Evolutionary conservation across 2,888 invertebrate genomes (phyloP).

Genomic region (Allolobophora icterica): DNA sequence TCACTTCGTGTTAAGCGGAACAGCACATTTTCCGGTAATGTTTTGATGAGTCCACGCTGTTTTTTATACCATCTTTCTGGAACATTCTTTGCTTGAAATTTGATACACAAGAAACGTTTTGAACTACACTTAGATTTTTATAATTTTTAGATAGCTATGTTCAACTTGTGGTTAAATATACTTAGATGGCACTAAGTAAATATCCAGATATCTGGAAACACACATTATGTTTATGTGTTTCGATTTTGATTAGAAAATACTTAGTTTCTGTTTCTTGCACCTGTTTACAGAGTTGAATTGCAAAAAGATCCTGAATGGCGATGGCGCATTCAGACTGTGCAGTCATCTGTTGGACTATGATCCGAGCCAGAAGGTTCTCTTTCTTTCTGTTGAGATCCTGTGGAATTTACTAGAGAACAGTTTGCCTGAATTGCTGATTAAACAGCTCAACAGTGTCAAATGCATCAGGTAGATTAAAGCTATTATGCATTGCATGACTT

Average conservation of each 20-base stretch:
- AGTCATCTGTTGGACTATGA: constrained; percentile 59
- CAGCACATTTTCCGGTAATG: no score
- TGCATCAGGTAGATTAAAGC: constrained; percentile 58
- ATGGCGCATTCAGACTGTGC: constrained; percentile 58
- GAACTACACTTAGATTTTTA: neutral
- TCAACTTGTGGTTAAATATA: neutral
- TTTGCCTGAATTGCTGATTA: constrained; percentile 53
- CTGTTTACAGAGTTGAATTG: constrained; percentile 59
- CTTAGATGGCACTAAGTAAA: neutral
- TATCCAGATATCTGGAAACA: neutral
- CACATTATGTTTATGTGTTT: neutral
- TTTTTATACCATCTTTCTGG: no score
- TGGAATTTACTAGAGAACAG: constrained; percentile 64
- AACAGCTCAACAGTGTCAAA: constrained; percentile 59
- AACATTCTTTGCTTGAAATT: no score
- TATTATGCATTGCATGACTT: neutral
- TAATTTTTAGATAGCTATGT: neutral
- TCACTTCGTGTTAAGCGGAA: no score
- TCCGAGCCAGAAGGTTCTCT: constrained; percentile 57
- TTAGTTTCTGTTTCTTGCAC: neutral
- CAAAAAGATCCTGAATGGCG: constrained; percentile 60
- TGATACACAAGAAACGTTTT: no score
- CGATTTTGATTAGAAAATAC: neutral
- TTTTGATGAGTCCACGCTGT: no score
- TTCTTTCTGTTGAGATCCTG: constrained; percentile 62